These are phyloP conservation scores for Sycophila texana DNA, from an alignment of 2,888 invertebrate genomes.

Conservation along the genomic window DNA sequence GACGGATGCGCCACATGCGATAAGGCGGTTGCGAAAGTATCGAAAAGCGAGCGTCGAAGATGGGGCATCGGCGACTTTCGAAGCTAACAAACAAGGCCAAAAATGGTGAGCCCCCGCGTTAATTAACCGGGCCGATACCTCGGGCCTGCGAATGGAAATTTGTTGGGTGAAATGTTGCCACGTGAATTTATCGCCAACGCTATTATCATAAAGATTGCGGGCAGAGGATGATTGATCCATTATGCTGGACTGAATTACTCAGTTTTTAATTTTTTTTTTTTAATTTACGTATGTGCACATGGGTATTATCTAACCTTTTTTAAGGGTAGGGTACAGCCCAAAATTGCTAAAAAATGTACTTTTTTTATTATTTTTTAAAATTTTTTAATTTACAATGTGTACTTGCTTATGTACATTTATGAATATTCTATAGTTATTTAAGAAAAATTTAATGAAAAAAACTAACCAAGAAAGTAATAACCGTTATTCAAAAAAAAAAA, in stretches of 20 bases:
- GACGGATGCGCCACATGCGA: constrained; percentile 8
- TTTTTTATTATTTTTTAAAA: too few species aligned
- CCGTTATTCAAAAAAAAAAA: too few species aligned
- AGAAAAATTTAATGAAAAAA: too few species aligned
- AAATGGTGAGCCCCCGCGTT: neutral
- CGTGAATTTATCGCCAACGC: neutral
- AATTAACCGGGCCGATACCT: neutral
- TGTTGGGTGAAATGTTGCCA: neutral
- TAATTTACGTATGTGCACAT: neutral
- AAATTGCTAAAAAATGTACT: too few species aligned
- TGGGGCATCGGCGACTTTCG: neutral
- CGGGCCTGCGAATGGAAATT: neutral
- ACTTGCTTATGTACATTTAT: too few species aligned
- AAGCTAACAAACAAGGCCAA: constrained; percentile 2
- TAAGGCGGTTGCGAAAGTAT: constrained; percentile 23
- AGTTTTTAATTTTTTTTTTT: neutral
- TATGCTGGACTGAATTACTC: neutral
- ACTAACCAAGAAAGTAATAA: too few species aligned
- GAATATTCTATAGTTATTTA: too few species aligned
- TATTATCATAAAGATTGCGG: neutral
- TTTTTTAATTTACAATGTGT: too few species aligned
- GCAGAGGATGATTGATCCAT: constrained; percentile 17
- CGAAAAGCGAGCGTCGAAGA: constrained; percentile 2
- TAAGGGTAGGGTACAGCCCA: too few species aligned
- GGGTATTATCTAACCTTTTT: neutral